Evolutionary conservation across 2,113 vertebrate genomes (phyloP).

Genomic region (Pedetes capensis): DNA sequence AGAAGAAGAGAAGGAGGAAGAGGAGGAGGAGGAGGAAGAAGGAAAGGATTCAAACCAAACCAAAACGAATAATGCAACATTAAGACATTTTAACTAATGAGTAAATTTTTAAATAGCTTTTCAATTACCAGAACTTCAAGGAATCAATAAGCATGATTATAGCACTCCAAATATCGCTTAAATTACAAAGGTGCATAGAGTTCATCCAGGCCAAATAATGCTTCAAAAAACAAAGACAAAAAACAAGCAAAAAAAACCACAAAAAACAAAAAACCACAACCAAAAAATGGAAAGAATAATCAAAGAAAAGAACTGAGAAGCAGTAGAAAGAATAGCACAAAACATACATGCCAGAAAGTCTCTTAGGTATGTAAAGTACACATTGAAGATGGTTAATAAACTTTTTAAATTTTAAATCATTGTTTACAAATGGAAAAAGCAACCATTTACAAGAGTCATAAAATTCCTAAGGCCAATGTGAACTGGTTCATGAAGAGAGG

Average conservation of each 20-base stretch:
- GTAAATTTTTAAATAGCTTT: background rate
- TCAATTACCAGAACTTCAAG: background rate
- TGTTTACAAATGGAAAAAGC: background rate
- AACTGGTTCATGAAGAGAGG: background rate
- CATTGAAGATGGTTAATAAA: background rate
- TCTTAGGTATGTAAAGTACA: background rate
- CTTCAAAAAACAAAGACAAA: constrained; percentile 23
- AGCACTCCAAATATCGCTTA: background rate
- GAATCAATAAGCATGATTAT: background rate
- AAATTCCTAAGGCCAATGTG: background rate
- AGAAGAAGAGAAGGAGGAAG: too few relatives aligned
- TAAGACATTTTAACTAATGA: background rate
- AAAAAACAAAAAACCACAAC: constrained; percentile 4
- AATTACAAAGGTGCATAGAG: background rate
- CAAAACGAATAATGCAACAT: background rate
- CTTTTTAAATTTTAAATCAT: background rate
- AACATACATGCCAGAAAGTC: background rate
- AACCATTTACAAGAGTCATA: background rate
- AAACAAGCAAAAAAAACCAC: background rate
- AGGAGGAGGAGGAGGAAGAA: too few relatives aligned
- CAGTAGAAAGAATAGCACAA: background rate
- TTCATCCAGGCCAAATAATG: background rate
- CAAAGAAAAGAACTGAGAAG: background rate
- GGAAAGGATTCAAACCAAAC: too few relatives aligned
- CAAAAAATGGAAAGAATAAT: background rate